Base-by-base conservation (phyloP, 1,140 invertebrate species). In the Rhysida immarginata region DNA sequence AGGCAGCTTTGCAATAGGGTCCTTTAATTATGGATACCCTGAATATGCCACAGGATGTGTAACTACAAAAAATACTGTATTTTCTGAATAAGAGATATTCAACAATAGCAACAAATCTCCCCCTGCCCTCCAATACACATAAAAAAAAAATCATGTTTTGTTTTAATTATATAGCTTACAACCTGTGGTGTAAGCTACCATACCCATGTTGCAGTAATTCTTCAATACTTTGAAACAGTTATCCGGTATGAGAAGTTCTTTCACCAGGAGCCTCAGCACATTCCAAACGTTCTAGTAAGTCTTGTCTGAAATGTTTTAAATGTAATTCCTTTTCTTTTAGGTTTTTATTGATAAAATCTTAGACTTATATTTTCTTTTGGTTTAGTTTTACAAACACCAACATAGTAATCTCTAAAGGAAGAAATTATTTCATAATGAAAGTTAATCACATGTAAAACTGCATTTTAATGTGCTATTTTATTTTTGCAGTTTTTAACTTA, bases 201-300 rank as follows among this genome's bases (percentile, higher is more conserved):
- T 57, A 66, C 65, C 24, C 76, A 79, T 62, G 65, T 66, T 26
- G 66, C 70, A 21, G 74, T 79, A 0, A 61, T 68, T 26, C 63
- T 78, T 16, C 74, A 76, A 60, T 78, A 71, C 63, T 77, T 78
- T 63, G 76, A 78, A 62, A 75, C 72, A 26, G 68, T 75, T 53
- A 70, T 74, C 2, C 68, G 77, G 27, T 79, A 78, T 63, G 76
- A 78, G 54, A 77, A 75, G 58, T 77, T 77, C 65, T 78, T 78
- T 61, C 58, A 62, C 24, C 63, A 64, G 42, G 71, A 78, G 59
- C 68, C 73, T 3, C 67, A 75, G 26, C 69, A 71, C 60, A 73
- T 78, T 57, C 70, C 71, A 18, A 66, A 70, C 43, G 70, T 74
- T 23, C 60, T 78, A 53, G 71, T 74, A 60, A 66, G 43, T 44